Conservation (phyloP, 2,113 vertebrate species). For the Suncus etruscus region DNA sequence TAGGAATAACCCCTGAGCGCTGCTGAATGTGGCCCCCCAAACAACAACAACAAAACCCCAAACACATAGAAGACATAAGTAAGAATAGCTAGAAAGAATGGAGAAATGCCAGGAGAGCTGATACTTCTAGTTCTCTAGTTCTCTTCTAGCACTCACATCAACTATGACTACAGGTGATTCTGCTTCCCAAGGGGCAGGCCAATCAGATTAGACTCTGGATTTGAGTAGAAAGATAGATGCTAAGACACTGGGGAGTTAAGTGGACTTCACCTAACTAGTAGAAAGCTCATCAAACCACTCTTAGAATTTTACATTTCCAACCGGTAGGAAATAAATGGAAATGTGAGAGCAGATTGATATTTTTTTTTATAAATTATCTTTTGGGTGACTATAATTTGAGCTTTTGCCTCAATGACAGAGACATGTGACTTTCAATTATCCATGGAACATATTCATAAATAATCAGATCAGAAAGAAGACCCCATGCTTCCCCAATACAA, state of each 20-base stretch:
- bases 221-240: not conserved
- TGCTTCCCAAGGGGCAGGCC: not conserved
- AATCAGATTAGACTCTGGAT: not conserved
- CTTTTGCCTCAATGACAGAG: not conserved
- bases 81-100: not conserved
- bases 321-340: not conserved
- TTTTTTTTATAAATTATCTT: not conserved
- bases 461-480: slow-evolving; percentile 14
- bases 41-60: too few species aligned
- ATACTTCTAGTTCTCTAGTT: too few species aligned
- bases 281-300: not conserved
- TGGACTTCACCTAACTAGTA: not conserved
- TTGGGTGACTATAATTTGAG: not conserved
- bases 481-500: not conserved
- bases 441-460: not conserved
- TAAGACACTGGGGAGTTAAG: not conserved
- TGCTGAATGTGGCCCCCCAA: too few species aligned
- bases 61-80: not conserved
- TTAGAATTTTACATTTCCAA: not conserved
- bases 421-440: not conserved
- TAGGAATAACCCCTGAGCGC: too few species aligned
- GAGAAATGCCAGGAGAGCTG: not conserved
- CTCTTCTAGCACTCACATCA: not conserved
- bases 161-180: not conserved
- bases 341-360: not conserved